Conservation (phyloP, 2,113 vertebrate species). For the Semicossyphus pulcher region DNA sequence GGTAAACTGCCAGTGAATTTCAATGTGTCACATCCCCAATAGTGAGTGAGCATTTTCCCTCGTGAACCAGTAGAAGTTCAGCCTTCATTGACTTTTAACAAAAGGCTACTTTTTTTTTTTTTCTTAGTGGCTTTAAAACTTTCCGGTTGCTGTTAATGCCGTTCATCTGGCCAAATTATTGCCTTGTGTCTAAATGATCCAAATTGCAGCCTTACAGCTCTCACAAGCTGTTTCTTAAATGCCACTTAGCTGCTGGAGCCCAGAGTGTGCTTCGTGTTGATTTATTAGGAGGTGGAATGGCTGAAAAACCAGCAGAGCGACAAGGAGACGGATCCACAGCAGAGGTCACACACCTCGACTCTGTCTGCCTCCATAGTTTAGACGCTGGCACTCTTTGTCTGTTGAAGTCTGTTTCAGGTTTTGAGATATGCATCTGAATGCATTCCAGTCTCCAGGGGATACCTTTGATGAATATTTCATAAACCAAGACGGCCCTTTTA, state of each 20-base stretch:
- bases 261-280: constrained; percentile 70
- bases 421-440: constrained; percentile 71
- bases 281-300: constrained; percentile 73
- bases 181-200: constrained; percentile 71
- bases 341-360: constrained; percentile 72
- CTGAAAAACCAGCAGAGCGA: constrained; percentile 73
- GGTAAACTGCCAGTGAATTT: constrained; percentile 49
- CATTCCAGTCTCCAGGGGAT: constrained; percentile 64
- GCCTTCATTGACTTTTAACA: constrained; percentile 46
- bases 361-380: constrained; percentile 55
- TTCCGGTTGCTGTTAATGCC: constrained; percentile 69
- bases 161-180: constrained; percentile 79
- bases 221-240: constrained; percentile 80
- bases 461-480: constrained; percentile 83
- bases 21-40: constrained; percentile 51
- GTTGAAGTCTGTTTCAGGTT: constrained; percentile 69
- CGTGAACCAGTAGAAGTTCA: constrained; percentile 40
- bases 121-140: constrained; percentile 66
- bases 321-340: constrained; percentile 61
- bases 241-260: constrained; percentile 78
- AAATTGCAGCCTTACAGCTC: constrained; percentile 72
- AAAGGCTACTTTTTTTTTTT: constrained; percentile 48
- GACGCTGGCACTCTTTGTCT: constrained; percentile 60
- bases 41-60: constrained; percentile 44
- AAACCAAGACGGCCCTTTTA: constrained; percentile 73